Evolutionary conservation across 2,113 vertebrate genomes (phyloP), one percentile per base, ranked within the genome.

Genomic region (Chascanopsetta lugubris): DNA sequence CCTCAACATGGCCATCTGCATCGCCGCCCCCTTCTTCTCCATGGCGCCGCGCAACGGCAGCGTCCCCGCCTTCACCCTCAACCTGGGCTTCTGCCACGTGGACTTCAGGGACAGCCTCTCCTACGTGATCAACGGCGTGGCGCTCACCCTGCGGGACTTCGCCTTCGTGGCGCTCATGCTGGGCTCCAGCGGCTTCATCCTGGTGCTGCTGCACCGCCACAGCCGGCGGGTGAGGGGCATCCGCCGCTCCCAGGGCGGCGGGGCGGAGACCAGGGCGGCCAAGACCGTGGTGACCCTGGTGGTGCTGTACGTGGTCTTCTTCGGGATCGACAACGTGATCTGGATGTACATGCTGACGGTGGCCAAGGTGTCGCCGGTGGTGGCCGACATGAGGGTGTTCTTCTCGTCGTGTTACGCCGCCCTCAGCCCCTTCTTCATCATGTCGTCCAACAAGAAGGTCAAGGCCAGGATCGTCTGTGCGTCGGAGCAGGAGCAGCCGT

Each of bases 261-360:
- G 78, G 5, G 77, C 81, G 30, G 92, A 93, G 57, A 88, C 85
- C n/a, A 87, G 90, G 17, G 93, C 92, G 0, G 92, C 91, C n/a
- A 91, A 89, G 78, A 87, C 90, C 0, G 92, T 94, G 18, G 40
- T 93, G 51, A 90, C 87, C 60, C 61, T 94, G 61, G 93, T 94
- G 21, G 62, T 91, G 3, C 87, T 94, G 17, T 94, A 93, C 2
- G 73, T 79, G 5, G 69, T 93, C 27, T 93, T 94, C 63, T 94
- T 93, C 17, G 91, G 93, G 34, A 91, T 93, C 12, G 92, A 94
- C 40, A 93, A 94, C 5, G 69, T 91, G 2, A 93, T 93, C 80
- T 94, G 92, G 92, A 92, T 94, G 69, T 93, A 93, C 83, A 93
- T 94, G 93, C 77, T 93, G 80, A 93, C 92, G 0, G 87, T 92